phyloP scores from a whole-genome alignment of 2,797 vertebrate genomes.

The Enteromius anoplus region DNA sequence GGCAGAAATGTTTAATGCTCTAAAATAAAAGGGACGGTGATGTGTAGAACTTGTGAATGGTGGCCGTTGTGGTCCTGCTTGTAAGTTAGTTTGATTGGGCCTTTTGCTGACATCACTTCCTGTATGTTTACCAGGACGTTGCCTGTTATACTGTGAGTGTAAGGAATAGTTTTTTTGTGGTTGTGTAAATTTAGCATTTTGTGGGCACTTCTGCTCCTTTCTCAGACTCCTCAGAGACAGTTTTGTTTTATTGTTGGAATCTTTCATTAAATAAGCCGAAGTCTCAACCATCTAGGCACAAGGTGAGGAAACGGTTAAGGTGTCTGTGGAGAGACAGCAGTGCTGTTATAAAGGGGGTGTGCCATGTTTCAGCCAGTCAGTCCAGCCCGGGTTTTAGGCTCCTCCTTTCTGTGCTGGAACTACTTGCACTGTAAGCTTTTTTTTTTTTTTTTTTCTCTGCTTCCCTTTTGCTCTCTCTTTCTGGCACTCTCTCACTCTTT shows the following conservation, averaged over 20 bases:
- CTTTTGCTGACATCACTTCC: slow-evolving; percentile 13
- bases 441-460: slow-evolving; percentile 37
- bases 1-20: background rate
- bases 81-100: background rate
- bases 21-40: background rate
- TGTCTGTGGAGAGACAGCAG: slow-evolving; percentile 63
- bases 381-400: slow-evolving; percentile 70
- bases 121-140: slow-evolving; percentile 4
- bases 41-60: background rate
- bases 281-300: background rate
- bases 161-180: background rate
- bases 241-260: background rate
- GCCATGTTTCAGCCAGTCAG: slow-evolving; percentile 51
- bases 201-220: background rate
- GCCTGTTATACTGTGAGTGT: background rate
- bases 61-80: background rate
- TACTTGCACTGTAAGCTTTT: slow-evolving; percentile 65
- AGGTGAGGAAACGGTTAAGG: slow-evolving; percentile 66
- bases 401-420: slow-evolving; percentile 64
- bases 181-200: background rate
- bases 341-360: slow-evolving; percentile 54
- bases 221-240: background rate
- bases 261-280: background rate
- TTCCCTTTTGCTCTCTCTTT: slow-evolving; percentile 38
- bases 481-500: slow-evolving; percentile 29